Conservation (phyloP, 2,797 vertebrate genomes). For the Acanthurus tractus region DNA sequence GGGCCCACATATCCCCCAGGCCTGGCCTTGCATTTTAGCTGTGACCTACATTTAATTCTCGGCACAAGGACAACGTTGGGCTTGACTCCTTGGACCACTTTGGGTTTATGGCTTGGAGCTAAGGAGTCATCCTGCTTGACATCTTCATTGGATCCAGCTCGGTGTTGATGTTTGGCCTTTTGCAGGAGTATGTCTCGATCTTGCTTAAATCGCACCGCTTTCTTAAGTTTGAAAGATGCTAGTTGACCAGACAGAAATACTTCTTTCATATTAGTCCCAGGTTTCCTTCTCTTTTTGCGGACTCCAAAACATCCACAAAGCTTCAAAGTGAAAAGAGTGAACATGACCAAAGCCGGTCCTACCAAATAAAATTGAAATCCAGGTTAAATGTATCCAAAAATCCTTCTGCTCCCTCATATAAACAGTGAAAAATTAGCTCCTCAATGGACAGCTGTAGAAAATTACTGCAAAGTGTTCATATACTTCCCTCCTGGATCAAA, state of each 20-base stretch:
- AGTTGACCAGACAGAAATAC: conserved; percentile 31
- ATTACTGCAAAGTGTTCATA: neutral
- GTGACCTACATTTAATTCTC: conserved; percentile 84
- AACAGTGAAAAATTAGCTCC: neutral
- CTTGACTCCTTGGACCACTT: conserved; percentile 57
- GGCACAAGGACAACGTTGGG: conserved; percentile 62
- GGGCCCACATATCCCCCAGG: conserved; percentile 54
- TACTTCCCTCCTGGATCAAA: conserved; percentile 2
- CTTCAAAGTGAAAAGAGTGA: conserved; percentile 38
- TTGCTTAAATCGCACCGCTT: conserved; percentile 28
- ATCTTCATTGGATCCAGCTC: conserved; percentile 33
- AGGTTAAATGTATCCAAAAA: conserved; percentile 19
- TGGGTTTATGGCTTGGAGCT: conserved; percentile 32
- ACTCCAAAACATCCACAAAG: conserved; percentile 58
- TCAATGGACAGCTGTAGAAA: neutral
- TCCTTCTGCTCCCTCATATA: neutral
- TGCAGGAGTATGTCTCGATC: neutral
- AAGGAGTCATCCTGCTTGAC: conserved; percentile 17
- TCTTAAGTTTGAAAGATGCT: conserved; percentile 30
- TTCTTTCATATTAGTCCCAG: conserved; percentile 49
- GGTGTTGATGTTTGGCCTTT: neutral
- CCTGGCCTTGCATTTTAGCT: conserved; percentile 69
- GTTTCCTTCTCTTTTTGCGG: conserved; percentile 46
- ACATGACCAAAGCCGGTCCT: conserved; percentile 30
- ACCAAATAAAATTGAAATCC: conserved; percentile 12